A percentile compares a stretch with the other conserved stretches of the same genome.
These are phyloP conservation scores for Gasteruption jaculator DNA, from an alignment of 2,888 invertebrate genomes.

Conservation along the genomic window DNA sequence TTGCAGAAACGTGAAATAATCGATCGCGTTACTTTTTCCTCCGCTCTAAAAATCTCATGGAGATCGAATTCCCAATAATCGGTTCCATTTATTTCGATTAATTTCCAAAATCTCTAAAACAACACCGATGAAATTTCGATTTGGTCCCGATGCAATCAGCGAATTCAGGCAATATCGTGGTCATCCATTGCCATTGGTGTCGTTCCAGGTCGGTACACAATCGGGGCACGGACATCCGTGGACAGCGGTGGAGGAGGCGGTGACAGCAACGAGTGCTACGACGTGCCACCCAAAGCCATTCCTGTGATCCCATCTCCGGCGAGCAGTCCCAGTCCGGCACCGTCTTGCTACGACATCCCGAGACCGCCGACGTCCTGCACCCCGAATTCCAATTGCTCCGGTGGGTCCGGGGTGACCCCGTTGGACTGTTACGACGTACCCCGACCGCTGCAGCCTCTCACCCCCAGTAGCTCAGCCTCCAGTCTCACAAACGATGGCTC, in stretches of 20 bases:
- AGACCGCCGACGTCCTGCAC: slow-evolving; percentile 46
- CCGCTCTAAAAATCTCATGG: too few relatives aligned
- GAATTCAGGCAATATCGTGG: too few relatives aligned
- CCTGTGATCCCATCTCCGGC: slow-evolving; percentile 57
- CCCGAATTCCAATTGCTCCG: slow-evolving; percentile 44
- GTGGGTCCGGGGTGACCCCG: slow-evolving; percentile 41
- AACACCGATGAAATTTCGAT: too few relatives aligned
- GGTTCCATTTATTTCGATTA: too few relatives aligned
- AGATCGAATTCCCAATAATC: too few relatives aligned
- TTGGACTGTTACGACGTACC: slow-evolving; percentile 64
- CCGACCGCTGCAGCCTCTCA: slow-evolving; percentile 59
- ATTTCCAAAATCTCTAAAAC: too few relatives aligned
- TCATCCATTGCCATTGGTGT: too few relatives aligned
- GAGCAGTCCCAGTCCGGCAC: slow-evolving; percentile 55
- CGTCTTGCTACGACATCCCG: slow-evolving; percentile 51
- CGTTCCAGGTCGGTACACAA: slow-evolving; percentile 38
- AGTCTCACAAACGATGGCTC: slow-evolving; percentile 63
- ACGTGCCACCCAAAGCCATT: slow-evolving; percentile 62
- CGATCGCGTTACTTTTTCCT: too few relatives aligned
- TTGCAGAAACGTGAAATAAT: too few relatives aligned
- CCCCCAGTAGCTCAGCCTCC: slow-evolving; percentile 66
- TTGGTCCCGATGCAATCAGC: too few relatives aligned
- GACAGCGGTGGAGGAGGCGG: slow-evolving; percentile 40
- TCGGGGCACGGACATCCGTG: slow-evolving; percentile 36
- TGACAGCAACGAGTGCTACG: slow-evolving; percentile 55